Evolutionary conservation across 2,888 invertebrate species (phyloP), one percentile per base, ranked within the genome.

Genomic region (Ochropacha duplaris): DNA sequence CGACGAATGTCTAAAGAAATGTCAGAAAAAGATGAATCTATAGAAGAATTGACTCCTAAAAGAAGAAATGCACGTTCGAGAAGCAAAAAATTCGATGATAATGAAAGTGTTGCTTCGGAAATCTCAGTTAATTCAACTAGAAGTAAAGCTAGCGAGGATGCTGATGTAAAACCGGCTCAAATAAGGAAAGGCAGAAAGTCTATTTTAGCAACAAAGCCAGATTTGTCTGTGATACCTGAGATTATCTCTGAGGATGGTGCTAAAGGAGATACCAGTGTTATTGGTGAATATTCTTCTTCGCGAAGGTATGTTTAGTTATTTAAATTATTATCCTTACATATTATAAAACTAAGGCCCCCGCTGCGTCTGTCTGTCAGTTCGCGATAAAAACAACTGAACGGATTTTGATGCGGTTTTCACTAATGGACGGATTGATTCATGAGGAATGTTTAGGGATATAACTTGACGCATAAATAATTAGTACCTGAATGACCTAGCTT

Each of bases 191-290:
- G 84, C 0, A 78, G 87, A 49, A 90, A 86, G 56, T 82, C 90
- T 0, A 72, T 81, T 19, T 55, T 90, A 28, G 75, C 72, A 0
- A 78, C 77, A 0, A 92, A 90, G 58, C 82, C 91, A 0, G 93
- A 93, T 34, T 57, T 93, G 59, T 85, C 91, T 36, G 92, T 88
- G 56, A 93, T 93, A 68, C 93, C 93, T 0, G 93, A 93, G 62
- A 79, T 79, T n/a, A 67, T 76, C 0, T 72, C 75, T 0, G 91
- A 90, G 50, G 89, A 88, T 9, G 36, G 36, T 3, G 64, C 75
- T 0, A 68, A 66, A 14, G 78, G 67, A 57, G 72, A 64, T 54
- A 55, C 50, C 11, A 64, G 78, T 50, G 69, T 86, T 2, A 69
- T 86, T 2, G 74, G 64, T 22, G 87, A 87, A 52, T 87, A 86